A percentile compares a stretch with the other conserved stretches of the same genome.
Evolutionary conservation across 2,888 invertebrate species (phyloP).

Genomic region (Agrotis exclamationis): DNA sequence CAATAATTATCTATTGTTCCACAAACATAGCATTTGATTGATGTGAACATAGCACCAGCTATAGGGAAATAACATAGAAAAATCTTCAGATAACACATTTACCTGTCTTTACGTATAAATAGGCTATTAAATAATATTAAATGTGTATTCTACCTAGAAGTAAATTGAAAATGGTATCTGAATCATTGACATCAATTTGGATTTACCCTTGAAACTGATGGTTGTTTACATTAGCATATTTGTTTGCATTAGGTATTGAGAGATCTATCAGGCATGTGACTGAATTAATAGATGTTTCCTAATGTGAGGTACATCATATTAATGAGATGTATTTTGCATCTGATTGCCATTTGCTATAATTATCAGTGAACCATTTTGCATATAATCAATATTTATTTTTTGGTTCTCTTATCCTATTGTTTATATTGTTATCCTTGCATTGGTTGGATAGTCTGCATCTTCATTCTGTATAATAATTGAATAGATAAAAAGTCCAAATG

Average conservation of each 20-base stretch:
- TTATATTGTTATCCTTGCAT: slow-evolving; percentile 61
- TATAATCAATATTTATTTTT: slow-evolving; percentile 48
- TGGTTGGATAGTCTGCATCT: slow-evolving; percentile 8
- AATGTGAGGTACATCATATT: slow-evolving; percentile 29
- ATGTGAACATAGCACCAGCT: neutral
- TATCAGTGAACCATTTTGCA: slow-evolving; percentile 60
- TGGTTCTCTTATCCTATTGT: slow-evolving; percentile 70
- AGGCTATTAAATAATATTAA: neutral
- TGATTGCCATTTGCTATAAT: slow-evolving; percentile 22
- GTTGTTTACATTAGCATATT: slow-evolving; percentile 57
- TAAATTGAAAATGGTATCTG: slow-evolving; percentile 21
- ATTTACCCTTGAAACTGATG: slow-evolving; percentile 56
- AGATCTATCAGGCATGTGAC: slow-evolving; percentile 51
- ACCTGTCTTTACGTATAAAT: neutral
- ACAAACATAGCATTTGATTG: neutral
- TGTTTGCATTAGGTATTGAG: slow-evolving; percentile 62
- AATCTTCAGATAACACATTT: slow-evolving; percentile 12
- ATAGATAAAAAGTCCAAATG: neutral
- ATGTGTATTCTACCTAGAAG: slow-evolving; percentile 9
- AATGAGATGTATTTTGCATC: slow-evolving; percentile 41
- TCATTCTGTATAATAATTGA: neutral
- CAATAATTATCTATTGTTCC: neutral
- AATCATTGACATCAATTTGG: slow-evolving; percentile 40
- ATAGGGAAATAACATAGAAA: slow-evolving; percentile 18
- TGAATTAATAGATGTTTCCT: slow-evolving; percentile 47